A percentile compares a stretch with the other conserved stretches of the same genome.
Conservation (phyloP, 2,888 invertebrate species). For the Lobophora halterata region DNA sequence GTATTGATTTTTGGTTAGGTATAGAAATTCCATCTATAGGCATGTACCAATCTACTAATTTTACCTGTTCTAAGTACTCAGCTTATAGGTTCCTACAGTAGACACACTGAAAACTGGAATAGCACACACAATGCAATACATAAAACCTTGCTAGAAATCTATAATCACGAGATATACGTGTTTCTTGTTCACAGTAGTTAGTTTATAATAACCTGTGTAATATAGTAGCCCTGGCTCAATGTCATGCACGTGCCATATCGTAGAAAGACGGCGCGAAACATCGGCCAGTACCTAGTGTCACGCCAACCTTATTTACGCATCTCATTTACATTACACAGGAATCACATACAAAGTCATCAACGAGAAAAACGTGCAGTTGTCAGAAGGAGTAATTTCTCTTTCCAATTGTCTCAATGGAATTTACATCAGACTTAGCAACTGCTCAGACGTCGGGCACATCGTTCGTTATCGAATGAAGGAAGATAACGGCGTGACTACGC, state of each 20-base stretch:
- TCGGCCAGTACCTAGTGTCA: constrained; percentile 34
- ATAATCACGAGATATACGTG: not conserved
- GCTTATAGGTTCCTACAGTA: too few relatives aligned
- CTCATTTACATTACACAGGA: constrained; percentile 32
- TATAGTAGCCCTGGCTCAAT: constrained; percentile 46
- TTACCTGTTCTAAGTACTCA: too few relatives aligned
- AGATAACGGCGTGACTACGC: constrained; percentile 74
- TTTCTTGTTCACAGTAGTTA: not conserved
- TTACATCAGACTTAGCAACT: constrained; percentile 24
- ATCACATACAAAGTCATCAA: constrained; percentile 19
- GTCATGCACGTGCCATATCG: constrained; percentile 57
- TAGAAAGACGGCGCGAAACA: constrained; percentile 30
- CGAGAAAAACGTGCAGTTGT: constrained; percentile 18
- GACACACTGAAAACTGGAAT: too few relatives aligned
- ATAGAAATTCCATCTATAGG: too few relatives aligned
- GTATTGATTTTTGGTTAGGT: too few relatives aligned
- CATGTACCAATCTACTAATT: too few relatives aligned
- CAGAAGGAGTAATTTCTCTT: constrained; percentile 7
- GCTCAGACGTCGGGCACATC: constrained; percentile 22
- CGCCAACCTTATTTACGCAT: constrained; percentile 32
- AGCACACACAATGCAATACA: too few relatives aligned
- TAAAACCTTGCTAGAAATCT: too few relatives aligned
- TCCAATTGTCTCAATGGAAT: constrained; percentile 4
- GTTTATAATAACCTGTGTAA: constrained; percentile 2
- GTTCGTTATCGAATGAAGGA: constrained; percentile 63